phyloP scores from a whole-genome alignment of 2,797 vertebrate species.

The Erpetoichthys calabaricus region DNA sequence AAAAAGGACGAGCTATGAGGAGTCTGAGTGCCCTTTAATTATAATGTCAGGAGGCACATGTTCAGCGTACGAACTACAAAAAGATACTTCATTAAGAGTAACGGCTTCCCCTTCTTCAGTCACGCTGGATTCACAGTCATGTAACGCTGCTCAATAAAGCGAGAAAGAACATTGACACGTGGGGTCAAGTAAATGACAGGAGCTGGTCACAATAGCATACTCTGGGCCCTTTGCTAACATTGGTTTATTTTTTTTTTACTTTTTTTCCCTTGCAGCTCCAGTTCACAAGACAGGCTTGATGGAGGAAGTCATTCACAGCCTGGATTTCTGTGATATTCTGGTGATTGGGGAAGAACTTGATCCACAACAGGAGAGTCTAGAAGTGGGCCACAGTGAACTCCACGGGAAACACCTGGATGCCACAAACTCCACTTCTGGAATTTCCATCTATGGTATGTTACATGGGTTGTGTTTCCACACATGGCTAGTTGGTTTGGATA shows the following conservation, averaged over 20 bases:
- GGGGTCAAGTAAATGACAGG: too few species aligned
- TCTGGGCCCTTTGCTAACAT: too few species aligned
- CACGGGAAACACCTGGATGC: constrained; percentile 77
- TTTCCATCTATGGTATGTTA: constrained; percentile 81
- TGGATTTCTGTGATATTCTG: constrained; percentile 91
- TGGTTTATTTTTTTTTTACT: constrained; percentile 3
- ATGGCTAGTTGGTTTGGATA: too few species aligned
- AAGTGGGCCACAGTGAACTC: constrained; percentile 57
- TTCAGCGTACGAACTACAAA: neutral
- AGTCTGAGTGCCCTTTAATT: constrained; percentile 2
- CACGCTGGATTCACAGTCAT: neutral
- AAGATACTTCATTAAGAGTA: constrained; percentile 2
- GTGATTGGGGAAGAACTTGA: constrained; percentile 73
- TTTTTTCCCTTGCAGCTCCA: constrained; percentile 37
- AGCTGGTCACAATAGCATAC: too few species aligned
- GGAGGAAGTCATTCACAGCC: constrained; percentile 80
- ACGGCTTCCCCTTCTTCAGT: neutral
- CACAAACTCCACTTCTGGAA: constrained; percentile 83
- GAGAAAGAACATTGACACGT: neutral
- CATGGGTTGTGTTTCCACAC: too few species aligned
- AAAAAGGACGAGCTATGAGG: neutral
- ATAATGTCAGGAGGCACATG: neutral
- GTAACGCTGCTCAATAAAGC: neutral
- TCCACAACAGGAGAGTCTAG: constrained; percentile 68
- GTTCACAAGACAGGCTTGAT: constrained; percentile 47